A percentile compares a stretch with the other conserved stretches of the same genome.
Evolutionary conservation across 2,888 invertebrate genomes (phyloP).

Genomic region (Lepidonotus clava): DNA sequence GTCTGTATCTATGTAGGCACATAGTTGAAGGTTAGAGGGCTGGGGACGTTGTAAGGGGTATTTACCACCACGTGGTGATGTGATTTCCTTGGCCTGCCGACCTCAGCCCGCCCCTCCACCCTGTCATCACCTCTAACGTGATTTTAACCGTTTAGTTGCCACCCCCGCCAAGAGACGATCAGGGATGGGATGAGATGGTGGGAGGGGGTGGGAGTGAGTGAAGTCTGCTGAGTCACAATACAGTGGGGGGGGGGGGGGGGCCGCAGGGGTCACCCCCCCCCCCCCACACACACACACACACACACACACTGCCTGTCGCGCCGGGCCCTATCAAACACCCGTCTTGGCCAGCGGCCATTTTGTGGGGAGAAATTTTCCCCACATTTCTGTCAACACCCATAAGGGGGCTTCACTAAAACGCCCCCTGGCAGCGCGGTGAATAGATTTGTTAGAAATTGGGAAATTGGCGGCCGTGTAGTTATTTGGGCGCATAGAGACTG

Average conservation of each 20-base stretch:
- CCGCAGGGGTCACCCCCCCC: neutral
- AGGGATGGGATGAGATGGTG: too few species aligned
- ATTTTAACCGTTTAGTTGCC: constrained; percentile 22
- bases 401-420: constrained; percentile 21
- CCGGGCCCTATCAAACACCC: constrained; percentile 34
- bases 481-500: constrained; percentile 2
- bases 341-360: constrained; percentile 9
- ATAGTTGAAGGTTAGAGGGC: too few species aligned
- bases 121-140: constrained; percentile 14
- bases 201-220: too few species aligned
- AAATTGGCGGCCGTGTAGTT: constrained; percentile 51
- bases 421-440: constrained; percentile 28
- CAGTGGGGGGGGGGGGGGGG: neutral
- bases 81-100: too few species aligned
- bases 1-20: too few species aligned
- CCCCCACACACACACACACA: neutral
- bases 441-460: constrained; percentile 53
- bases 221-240: constrained; percentile 39
- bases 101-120: neutral
- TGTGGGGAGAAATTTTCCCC: constrained; percentile 39
- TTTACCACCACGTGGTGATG: too few species aligned
- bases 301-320: constrained; percentile 18
- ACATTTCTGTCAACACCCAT: constrained; percentile 52
- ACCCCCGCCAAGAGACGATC: neutral
- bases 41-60: too few species aligned